phyloP scores from a whole-genome alignment of 1,140 invertebrate genomes.

The Ceratina japonica region DNA sequence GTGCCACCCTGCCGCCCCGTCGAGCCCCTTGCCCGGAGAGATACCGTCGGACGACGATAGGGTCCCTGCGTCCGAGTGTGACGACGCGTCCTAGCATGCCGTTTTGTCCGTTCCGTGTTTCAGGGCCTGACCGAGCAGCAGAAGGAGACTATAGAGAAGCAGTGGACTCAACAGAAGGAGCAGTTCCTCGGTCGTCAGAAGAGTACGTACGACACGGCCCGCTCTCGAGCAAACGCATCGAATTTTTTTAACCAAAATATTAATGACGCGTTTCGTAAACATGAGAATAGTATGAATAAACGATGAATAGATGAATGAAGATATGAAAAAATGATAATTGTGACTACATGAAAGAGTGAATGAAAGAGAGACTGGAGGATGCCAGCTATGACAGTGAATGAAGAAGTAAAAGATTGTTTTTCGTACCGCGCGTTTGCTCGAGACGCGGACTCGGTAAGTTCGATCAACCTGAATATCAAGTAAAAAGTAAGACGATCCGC shows the following conservation, averaged over 20 bases:
- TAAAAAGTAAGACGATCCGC: slow-evolving; percentile 28
- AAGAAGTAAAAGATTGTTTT: too few species aligned
- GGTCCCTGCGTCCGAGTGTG: slow-evolving; percentile 62
- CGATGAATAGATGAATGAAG: too few species aligned
- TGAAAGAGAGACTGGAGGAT: too few species aligned
- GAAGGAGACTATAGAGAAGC: slow-evolving; percentile 91
- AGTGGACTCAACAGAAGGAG: slow-evolving; percentile 91
- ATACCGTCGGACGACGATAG: slow-evolving; percentile 36
- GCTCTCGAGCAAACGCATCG: slow-evolving; percentile 23
- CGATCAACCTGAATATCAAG: slow-evolving; percentile 2
- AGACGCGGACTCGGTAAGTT: slow-evolving; percentile 2
- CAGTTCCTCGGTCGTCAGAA: slow-evolving; percentile 93
- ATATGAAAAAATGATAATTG: too few species aligned
- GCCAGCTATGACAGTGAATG: too few species aligned
- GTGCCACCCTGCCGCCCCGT: background rate
- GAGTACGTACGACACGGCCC: slow-evolving; percentile 83
- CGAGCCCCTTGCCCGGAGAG: slow-evolving; percentile 12
- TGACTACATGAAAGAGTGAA: too few species aligned
- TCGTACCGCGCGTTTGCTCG: slow-evolving; percentile 19
- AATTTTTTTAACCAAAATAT: too few species aligned
- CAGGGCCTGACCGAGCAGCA: slow-evolving; percentile 90
- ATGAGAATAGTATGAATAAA: too few species aligned
- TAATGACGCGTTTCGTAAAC: too few species aligned
- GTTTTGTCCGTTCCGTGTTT: slow-evolving; percentile 66
- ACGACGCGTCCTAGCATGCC: slow-evolving; percentile 73